These are phyloP conservation scores for Synergus gifuensis DNA, from an alignment of 2,888 invertebrate genomes.

Conservation along the genomic window DNA sequence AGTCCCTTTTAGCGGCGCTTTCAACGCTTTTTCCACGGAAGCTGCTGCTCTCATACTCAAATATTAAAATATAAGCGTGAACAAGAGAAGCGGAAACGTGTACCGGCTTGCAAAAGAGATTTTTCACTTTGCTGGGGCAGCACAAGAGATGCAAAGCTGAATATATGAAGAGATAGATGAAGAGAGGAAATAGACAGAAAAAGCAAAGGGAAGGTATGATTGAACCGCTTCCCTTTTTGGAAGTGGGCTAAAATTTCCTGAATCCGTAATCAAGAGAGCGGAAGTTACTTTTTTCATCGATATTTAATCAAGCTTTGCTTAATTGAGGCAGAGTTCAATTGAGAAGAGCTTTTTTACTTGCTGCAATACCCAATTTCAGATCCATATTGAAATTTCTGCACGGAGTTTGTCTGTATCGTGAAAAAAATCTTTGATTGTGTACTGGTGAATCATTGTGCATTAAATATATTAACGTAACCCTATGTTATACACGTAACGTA, in stretches of 20 bases:
- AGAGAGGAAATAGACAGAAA: conserved; percentile 5
- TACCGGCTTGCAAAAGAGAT: conserved; percentile 71
- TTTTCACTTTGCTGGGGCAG: conserved; percentile 58
- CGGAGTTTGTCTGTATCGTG: neutral
- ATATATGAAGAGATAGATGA: conserved; percentile 16
- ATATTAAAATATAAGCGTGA: conserved; percentile 71
- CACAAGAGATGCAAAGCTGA: conserved; percentile 34
- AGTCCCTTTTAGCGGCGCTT: conserved; percentile 68
- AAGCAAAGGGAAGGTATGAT: neutral
- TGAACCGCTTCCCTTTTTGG: neutral
- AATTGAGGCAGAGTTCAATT: neutral
- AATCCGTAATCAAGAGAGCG: conserved; percentile 7
- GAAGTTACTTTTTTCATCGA: neutral
- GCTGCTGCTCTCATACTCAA: conserved; percentile 61
- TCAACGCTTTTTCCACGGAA: conserved; percentile 63
- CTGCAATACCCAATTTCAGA: neutral
- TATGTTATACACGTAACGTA: neutral
- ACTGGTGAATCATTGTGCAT: neutral
- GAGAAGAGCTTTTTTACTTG: neutral
- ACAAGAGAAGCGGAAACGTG: conserved; percentile 65
- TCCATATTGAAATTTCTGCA: no score
- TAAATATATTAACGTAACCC: neutral
- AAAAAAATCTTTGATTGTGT: neutral
- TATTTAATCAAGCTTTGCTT: neutral
- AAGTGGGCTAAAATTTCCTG: neutral